These are phyloP conservation scores for Otocyon megalotis DNA, from an alignment of 2,113 vertebrate species.

Conservation along the genomic window DNA sequence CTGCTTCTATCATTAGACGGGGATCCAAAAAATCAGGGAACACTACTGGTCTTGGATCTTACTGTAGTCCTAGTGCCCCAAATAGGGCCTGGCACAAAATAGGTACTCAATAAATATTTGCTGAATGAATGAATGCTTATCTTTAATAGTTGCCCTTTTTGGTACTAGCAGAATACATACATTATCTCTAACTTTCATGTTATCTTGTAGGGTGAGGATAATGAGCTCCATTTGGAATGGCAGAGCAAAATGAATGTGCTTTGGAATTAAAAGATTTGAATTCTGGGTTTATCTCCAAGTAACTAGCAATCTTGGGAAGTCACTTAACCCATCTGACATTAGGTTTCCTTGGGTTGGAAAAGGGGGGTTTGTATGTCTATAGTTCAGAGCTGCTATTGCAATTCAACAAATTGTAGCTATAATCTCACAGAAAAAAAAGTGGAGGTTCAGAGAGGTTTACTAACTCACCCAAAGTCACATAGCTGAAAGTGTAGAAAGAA, in stretches of 20 bases:
- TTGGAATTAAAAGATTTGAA: not conserved
- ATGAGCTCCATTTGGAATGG: not conserved
- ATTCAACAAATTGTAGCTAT: not conserved
- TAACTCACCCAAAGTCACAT: not conserved
- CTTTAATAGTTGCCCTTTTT: not conserved
- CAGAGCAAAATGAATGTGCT: not conserved
- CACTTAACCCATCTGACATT: not conserved
- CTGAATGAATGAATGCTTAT: not conserved
- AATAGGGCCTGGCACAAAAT: not conserved
- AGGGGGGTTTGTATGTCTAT: not conserved
- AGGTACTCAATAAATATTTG: not conserved
- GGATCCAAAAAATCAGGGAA: not conserved
- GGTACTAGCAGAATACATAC: not conserved
- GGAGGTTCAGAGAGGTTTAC: not conserved
- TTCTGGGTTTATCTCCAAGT: slow-evolving; percentile 6
- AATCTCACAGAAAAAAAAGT: not conserved
- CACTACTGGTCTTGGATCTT: not conserved
- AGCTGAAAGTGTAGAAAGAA: slow-evolving; percentile 2
- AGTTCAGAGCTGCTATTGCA: not conserved
- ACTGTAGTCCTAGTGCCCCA: not conserved
- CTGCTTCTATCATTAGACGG: not conserved
- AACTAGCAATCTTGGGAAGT: not conserved
- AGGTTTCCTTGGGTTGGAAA: not conserved
- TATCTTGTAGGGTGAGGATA: not conserved
- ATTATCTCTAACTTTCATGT: not conserved